These are phyloP conservation scores for Anhinga anhinga DNA, from an alignment of 2,113 vertebrate genomes.

Conservation along the genomic window DNA sequence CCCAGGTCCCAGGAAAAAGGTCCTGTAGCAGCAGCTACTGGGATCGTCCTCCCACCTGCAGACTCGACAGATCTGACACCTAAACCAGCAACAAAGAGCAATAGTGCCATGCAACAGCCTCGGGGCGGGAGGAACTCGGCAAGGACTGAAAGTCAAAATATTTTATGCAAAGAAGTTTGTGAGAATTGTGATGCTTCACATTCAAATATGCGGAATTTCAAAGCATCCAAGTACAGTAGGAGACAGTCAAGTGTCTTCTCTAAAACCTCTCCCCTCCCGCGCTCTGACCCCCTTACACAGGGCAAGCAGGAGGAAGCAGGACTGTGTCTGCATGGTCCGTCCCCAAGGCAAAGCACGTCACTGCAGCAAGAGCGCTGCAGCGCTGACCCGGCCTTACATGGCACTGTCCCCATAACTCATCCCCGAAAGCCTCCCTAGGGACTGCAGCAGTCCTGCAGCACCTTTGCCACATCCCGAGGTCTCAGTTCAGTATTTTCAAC, in stretches of 20 bases:
- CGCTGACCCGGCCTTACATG: accelerated
- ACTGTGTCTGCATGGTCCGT: accelerated
- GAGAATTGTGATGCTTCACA: neutral
- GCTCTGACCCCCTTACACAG: neutral
- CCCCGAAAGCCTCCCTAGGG: neutral
- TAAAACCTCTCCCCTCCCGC: too few relatives aligned
- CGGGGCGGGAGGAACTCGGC: neutral
- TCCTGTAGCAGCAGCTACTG: neutral
- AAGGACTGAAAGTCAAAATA: neutral
- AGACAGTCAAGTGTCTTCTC: neutral
- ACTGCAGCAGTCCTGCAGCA: neutral
- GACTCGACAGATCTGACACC: too few relatives aligned
- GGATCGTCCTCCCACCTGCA: neutral
- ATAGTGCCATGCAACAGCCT: neutral
- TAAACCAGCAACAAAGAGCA: neutral
- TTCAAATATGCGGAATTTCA: neutral
- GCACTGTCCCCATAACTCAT: neutral
- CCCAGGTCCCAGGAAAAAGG: neutral
- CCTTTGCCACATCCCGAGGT: neutral
- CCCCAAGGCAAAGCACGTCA: neutral
- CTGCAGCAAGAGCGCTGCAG: neutral
- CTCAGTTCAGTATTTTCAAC: neutral
- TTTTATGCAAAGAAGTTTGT: neutral
- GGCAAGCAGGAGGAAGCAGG: neutral
- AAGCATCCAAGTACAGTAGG: neutral